A percentile compares a stretch with the other conserved stretches of the same genome.
Conservation (phyloP, 2,888 invertebrate species). For the Glyphotaelius pellucidus region DNA sequence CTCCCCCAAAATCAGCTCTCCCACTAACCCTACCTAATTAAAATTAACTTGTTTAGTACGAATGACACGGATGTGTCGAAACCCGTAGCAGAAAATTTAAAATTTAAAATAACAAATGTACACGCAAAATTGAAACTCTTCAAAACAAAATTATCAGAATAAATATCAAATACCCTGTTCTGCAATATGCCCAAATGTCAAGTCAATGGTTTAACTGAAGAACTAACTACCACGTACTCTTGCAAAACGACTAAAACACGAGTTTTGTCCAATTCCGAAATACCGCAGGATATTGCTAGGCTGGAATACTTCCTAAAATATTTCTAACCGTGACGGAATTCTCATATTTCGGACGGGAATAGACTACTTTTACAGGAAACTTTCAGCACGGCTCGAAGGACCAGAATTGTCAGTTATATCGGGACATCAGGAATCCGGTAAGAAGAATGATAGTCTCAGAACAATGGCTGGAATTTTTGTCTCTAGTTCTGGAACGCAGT, state of each 20-base stretch:
- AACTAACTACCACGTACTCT: not conserved
- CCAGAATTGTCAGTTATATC: conserved; percentile 27
- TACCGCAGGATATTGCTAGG: conserved; percentile 6
- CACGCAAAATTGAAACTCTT: no score
- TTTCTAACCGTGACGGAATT: conserved; percentile 36
- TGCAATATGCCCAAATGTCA: not conserved
- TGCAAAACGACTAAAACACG: not conserved
- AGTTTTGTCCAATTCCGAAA: conserved; percentile 4
- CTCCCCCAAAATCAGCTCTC: no score
- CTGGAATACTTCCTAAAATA: conserved; percentile 24
- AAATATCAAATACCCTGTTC: not conserved
- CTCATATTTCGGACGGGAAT: conserved; percentile 42
- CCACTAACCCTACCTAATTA: no score
- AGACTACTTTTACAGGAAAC: conserved; percentile 34
- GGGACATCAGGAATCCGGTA: conserved; percentile 54
- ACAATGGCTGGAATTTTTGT: conserved; percentile 62
- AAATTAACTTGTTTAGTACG: no score
- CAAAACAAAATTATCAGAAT: not conserved
- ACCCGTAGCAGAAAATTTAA: no score
- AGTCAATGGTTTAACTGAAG: not conserved
- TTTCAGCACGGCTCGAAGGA: conserved; percentile 7
- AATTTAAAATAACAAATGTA: no score
- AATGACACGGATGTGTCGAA: no score
- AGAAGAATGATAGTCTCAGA: conserved; percentile 62
- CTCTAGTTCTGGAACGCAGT: conserved; percentile 27